Conservation (phyloP, 2,888 invertebrate genomes). For the Zootermopsis nevadensis region DNA sequence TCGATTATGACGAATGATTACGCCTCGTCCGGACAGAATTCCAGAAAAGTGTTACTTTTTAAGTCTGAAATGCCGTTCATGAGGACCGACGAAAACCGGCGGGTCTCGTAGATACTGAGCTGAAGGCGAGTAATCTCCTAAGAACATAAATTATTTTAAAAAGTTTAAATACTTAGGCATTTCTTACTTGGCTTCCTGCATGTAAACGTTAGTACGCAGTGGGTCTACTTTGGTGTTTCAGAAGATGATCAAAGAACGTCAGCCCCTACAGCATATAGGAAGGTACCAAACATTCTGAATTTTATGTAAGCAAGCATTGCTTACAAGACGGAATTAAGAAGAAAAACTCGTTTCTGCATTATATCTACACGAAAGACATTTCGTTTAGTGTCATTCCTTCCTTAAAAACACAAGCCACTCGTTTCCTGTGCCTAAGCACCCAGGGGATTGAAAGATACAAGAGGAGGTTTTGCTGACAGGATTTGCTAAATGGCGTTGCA, state of each 20-base stretch:
- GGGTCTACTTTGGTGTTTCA: background rate
- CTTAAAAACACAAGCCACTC: conserved; percentile 21
- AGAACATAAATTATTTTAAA: too few relatives aligned
- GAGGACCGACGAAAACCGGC: too few relatives aligned
- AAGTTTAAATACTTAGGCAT: too few relatives aligned
- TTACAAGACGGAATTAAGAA: background rate
- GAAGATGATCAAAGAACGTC: background rate
- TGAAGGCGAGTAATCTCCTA: too few relatives aligned
- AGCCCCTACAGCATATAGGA: too few relatives aligned
- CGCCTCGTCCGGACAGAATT: too few relatives aligned
- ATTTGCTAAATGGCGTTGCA: conserved; percentile 14
- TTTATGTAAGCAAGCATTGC: background rate
- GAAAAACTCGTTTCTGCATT: background rate
- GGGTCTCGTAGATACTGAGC: too few relatives aligned
- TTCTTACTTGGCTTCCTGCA: too few relatives aligned
- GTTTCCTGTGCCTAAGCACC: conserved; percentile 23
- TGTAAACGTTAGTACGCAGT: too few relatives aligned
- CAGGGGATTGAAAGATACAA: background rate
- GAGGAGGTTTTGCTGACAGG: background rate
- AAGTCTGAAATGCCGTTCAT: too few relatives aligned
- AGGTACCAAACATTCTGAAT: background rate
- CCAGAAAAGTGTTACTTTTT: too few relatives aligned
- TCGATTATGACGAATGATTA: too few relatives aligned
- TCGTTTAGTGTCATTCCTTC: conserved; percentile 14
- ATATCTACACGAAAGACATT: conserved; percentile 17